Percentiles rank a stretch among this genome's conserved stretches.
These are phyloP conservation scores for Tenebrosternarchus preto DNA, from an alignment of 2,113 vertebrate genomes.

Conservation along the genomic window DNA sequence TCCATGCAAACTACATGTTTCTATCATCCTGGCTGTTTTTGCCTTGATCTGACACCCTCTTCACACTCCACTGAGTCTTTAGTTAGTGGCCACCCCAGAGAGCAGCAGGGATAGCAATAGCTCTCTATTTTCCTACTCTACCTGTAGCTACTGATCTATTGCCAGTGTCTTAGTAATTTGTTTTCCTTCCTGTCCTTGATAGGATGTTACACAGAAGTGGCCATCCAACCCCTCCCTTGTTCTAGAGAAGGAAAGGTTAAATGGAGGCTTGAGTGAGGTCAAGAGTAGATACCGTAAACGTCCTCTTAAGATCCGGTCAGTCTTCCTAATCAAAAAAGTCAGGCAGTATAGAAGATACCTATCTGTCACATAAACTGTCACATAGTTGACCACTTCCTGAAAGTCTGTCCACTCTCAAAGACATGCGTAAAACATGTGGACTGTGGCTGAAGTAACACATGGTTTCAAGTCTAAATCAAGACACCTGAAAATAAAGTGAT, in stretches of 20 bases:
- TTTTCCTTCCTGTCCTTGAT: conserved; percentile 13
- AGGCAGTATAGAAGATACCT: not conserved
- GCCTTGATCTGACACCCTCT: conserved; percentile 33
- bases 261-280: conserved; percentile 13
- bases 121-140: conserved; percentile 20
- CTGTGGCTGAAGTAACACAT: not conserved
- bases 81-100: conserved; percentile 1
- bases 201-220: conserved; percentile 12
- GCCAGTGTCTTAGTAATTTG: conserved; percentile 7
- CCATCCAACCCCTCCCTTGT: not conserved
- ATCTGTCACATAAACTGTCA: not conserved
- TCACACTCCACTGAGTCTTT: conserved; percentile 10
- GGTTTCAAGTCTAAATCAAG: not conserved
- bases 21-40: conserved; percentile 30
- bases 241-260: conserved; percentile 18
- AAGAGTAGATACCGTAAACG: conserved; percentile 8
- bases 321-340: conserved; percentile 18
- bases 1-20: conserved; percentile 28
- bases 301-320: not conserved
- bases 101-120: conserved; percentile 13
- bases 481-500: not conserved
- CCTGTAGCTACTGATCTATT: conserved; percentile 37
- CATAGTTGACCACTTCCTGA: not conserved
- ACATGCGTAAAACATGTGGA: not conserved
- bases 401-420: not conserved